A percentile compares a stretch with the other conserved stretches of the same genome.
phyloP scores from a whole-genome alignment of 2,888 invertebrate species.

The Chymomyza amoena region DNA sequence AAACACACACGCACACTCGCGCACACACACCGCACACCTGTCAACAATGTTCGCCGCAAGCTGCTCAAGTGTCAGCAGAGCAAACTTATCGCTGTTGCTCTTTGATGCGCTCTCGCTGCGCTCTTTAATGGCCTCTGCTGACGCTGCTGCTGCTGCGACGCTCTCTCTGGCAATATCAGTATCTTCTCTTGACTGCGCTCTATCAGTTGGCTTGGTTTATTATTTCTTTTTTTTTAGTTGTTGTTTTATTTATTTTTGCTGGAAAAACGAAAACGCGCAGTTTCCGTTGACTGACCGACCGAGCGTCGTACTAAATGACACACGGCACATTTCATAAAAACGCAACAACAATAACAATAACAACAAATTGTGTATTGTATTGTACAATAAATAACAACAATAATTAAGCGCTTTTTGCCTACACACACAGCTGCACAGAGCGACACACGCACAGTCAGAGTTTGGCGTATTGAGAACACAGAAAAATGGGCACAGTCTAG shows the following conservation, averaged over 20 bases:
- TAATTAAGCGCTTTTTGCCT: slow-evolving; percentile 7
- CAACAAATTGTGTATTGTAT: neutral
- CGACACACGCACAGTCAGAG: neutral
- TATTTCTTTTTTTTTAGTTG: too few relatives aligned
- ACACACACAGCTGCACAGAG: neutral
- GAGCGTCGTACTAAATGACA: neutral
- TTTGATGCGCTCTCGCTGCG: neutral
- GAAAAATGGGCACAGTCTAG: neutral
- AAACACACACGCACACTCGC: neutral
- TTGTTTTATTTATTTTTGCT: neutral
- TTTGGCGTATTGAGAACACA: neutral
- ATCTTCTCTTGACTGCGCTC: slow-evolving; percentile 1
- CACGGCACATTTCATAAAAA: slow-evolving; percentile 9
- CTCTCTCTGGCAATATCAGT: neutral
- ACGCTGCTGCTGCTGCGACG: neutral
- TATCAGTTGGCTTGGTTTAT: neutral
- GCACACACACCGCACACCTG: neutral
- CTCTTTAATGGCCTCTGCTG: neutral
- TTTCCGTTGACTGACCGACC: slow-evolving; percentile 15
- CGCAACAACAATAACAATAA: neutral
- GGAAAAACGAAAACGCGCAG: slow-evolving; percentile 24
- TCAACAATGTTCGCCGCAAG: neutral
- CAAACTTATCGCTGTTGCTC: neutral
- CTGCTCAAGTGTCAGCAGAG: neutral
- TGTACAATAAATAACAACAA: slow-evolving; percentile 9